Evolutionary conservation across 1,140 invertebrate species (phyloP), one percentile per base, ranked within the genome.

Genomic region (Acromyrmex heyeri): DNA sequence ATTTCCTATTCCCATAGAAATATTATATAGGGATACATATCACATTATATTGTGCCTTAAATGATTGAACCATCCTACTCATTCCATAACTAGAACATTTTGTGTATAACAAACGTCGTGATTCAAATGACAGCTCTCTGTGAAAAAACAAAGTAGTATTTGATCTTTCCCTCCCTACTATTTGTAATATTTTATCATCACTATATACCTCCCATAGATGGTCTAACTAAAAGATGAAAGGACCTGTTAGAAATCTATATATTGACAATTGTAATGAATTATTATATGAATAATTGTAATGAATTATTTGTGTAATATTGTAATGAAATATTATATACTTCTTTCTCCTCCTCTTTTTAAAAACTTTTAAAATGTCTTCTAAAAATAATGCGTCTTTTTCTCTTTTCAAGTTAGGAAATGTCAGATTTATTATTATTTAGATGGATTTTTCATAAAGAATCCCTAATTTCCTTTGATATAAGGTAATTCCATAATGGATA

Each of bases 371-470:
- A 2, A 57, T 69, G 69, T 6, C 53, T 81, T 81, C 30, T 18
- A 82, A 30, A 44, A 67, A 70, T 2, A 24, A 44, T 44, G n/a
- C 18, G 0, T n/a, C 2, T 55, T 67, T 44, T 59, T 44, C 16
- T 57, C 61, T 85, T 72, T 75, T 87, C 24, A 34, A 79, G 67
- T 30, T 48, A 55, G 48, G 30, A 30, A 73, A 62, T 16, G 86
- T 65, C 59, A 53, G 2, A 14, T 50, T 48, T 27, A 38, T 38
- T 8, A 38, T 30, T 16, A 44, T 27, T 48, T 7, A 3, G n/a
- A 24, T 76, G 0, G 18, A 57, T 55, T 55, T 73, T 34, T 57
- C 18, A 0, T 44, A 0, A 57, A 34, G 3, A 34, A 34, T 8
- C 18, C 16, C n/a, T 14, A 57, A 18, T 1, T 21, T 57, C 5